phyloP scores from a whole-genome alignment of 2,888 invertebrate species.

The Malthinus flaveolus region DNA sequence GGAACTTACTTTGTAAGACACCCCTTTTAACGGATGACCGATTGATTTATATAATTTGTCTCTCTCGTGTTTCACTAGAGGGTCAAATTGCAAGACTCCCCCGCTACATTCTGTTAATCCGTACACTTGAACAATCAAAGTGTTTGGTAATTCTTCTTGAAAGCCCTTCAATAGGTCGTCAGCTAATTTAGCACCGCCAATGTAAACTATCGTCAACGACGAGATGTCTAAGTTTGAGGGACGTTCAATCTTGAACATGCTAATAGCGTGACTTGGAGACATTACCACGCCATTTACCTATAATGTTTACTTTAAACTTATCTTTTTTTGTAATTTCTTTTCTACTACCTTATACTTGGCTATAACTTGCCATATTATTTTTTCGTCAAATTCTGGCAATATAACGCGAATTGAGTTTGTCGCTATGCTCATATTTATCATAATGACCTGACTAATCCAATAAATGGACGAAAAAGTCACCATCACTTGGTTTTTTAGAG shows the following conservation, averaged over 20 bases:
- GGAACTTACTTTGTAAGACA: constrained; percentile 48
- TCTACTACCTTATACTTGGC: constrained; percentile 12
- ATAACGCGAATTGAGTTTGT: constrained; percentile 36
- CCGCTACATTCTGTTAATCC: not conserved
- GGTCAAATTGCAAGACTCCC: too few relatives aligned
- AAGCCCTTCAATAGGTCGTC: not conserved
- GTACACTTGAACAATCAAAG: not conserved
- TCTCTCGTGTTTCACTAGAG: too few relatives aligned
- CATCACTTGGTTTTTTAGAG: not conserved
- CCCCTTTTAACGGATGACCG: too few relatives aligned
- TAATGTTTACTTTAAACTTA: not conserved
- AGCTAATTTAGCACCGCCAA: not conserved
- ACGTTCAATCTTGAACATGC: not conserved
- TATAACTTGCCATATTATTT: constrained; percentile 7
- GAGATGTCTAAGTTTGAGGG: not conserved
- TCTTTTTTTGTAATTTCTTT: not conserved
- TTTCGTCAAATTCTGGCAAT: constrained; percentile 29
- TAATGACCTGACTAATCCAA: constrained; percentile 41
- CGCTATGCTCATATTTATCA: constrained; percentile 31
- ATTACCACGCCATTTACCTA: not conserved
- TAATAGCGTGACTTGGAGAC: not conserved
- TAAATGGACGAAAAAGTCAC: constrained; percentile 38
- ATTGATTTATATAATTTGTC: too few relatives aligned
- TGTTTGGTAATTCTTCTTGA: not conserved
- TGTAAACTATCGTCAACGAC: not conserved